Percentiles rank a stretch among this genome's conserved stretches.
These are phyloP conservation scores for Hypercompe scribonia DNA, from an alignment of 2,888 invertebrate species.

Conservation along the genomic window DNA sequence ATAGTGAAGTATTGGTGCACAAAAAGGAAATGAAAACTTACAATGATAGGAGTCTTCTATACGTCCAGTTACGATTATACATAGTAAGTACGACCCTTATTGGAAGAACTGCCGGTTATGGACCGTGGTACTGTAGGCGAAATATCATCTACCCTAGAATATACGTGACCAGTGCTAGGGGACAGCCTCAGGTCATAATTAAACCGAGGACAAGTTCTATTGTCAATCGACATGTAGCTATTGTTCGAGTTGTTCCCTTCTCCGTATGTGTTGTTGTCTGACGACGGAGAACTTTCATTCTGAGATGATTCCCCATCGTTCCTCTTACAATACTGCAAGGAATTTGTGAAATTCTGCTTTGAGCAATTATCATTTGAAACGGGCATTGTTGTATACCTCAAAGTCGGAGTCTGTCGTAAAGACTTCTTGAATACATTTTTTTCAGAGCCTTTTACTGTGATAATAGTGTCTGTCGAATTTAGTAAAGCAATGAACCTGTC, in stretches of 20 bases:
- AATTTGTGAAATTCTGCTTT: conserved; percentile 85
- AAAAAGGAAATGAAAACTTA: conserved; percentile 43
- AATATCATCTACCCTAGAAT: conserved; percentile 84
- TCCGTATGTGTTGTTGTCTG: conserved; percentile 87
- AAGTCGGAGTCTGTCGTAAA: conserved; percentile 79
- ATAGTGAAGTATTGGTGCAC: conserved; percentile 61
- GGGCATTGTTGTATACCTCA: conserved; percentile 87
- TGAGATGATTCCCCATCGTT: conserved; percentile 84
- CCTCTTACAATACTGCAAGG: conserved; percentile 80
- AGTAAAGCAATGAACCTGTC: conserved; percentile 93
- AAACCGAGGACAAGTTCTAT: conserved; percentile 84
- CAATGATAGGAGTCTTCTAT: conserved; percentile 46
- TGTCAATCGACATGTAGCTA: conserved; percentile 90
- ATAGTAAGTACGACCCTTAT: conserved; percentile 83
- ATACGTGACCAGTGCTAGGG: conserved; percentile 84
- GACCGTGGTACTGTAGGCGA: conserved; percentile 79
- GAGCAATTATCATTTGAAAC: conserved; percentile 84
- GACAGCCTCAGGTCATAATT: conserved; percentile 85
- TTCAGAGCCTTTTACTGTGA: conserved; percentile 80
- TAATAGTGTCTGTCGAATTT: conserved; percentile 88
- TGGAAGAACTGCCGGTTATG: conserved; percentile 68
- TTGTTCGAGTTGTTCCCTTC: conserved; percentile 89
- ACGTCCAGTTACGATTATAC: conserved; percentile 67
- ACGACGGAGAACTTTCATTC: conserved; percentile 87
- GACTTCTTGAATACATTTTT: conserved; percentile 85